A percentile compares a stretch with the other conserved stretches of the same genome.
Conservation (phyloP, 2,113 vertebrate genomes). For the Microcebus murinus region DNA sequence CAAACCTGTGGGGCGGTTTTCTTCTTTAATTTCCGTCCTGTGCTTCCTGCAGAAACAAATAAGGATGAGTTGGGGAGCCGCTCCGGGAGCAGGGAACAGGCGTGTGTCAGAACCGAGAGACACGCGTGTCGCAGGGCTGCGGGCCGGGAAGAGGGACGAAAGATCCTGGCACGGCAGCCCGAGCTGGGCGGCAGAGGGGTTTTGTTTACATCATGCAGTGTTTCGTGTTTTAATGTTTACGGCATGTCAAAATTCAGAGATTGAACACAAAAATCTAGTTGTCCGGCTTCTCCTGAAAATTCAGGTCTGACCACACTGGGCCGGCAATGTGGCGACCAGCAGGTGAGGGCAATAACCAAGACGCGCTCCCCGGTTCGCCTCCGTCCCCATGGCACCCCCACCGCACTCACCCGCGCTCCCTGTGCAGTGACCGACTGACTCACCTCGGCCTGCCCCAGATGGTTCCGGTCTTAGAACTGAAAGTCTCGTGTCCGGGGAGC, state of each 20-base stretch:
- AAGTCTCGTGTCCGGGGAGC: neutral
- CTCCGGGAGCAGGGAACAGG: neutral
- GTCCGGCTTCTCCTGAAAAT: neutral
- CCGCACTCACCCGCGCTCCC: rapidly evolving
- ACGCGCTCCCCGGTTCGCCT: neutral
- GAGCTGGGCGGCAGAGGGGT: rapidly evolving
- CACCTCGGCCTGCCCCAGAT: too few relatives aligned
- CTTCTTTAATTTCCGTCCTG: neutral
- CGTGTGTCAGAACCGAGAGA: neutral
- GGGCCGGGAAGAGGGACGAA: neutral
- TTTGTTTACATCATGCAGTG: neutral
- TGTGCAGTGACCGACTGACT: rapidly evolving
- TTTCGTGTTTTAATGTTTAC: neutral
- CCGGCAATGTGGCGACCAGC: neutral
- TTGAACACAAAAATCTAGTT: neutral
- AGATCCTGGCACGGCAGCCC: rapidly evolving
- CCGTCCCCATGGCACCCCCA: rapidly evolving
- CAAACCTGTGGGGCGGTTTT: neutral
- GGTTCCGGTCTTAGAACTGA: neutral
- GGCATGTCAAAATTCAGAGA: neutral
- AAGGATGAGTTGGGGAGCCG: neutral
- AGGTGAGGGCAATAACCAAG: rapidly evolving
- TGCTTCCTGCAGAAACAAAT: neutral
- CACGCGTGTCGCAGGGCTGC: rapidly evolving
- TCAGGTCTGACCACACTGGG: neutral